Evolutionary conservation across 1,140 invertebrate species (phyloP), one percentile per base, ranked within the genome.

Genomic region (Lepidurus couesii): DNA sequence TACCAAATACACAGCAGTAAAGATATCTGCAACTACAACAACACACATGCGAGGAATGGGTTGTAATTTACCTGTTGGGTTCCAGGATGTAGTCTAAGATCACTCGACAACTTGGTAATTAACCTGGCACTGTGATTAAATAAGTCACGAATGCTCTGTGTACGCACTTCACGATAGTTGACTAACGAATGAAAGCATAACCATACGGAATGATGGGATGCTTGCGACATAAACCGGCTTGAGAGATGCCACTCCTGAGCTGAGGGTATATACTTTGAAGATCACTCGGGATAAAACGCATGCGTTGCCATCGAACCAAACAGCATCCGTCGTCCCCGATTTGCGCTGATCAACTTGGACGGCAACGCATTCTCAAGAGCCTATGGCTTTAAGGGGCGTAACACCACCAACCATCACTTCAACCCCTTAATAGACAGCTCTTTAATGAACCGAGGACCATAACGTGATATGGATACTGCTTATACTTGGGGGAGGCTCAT

Each of bases 281-380:
- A 65, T 65, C 53, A 65, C 53, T 21, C 53, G 53, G 16, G 53
- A 65, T 21, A 16, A 65, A 65, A 65, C 53, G 53, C 53, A 65
- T 65, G 53, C 53, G 53, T 65, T 65, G 53, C 53, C 53, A 21
- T 16, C 13, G 53, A 65, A 21, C 53, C 53, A 65, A 65, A 65
- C 53, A 65, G 53, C 53, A 65, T 65, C 53, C 53, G 53, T 65
- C 53, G 53, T 65, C 53, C 16, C 53, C 16, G 53, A 65, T 65
- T 65, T 65, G 53, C 53, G 53, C 53, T 65, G 53, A 65, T 65
- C 53, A 65, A 65, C 53, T 65, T 65, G 53, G 53, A 65, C 53
- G 21, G 53, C 53, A 65, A 65, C 21, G 53, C 53, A 65, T 65
- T 65, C 53, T 65, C 53, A 65, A 65, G 53, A 65, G 53, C 53